Base-by-base conservation (phyloP, 1,140 invertebrate species). In the Aricia agestis region DNA sequence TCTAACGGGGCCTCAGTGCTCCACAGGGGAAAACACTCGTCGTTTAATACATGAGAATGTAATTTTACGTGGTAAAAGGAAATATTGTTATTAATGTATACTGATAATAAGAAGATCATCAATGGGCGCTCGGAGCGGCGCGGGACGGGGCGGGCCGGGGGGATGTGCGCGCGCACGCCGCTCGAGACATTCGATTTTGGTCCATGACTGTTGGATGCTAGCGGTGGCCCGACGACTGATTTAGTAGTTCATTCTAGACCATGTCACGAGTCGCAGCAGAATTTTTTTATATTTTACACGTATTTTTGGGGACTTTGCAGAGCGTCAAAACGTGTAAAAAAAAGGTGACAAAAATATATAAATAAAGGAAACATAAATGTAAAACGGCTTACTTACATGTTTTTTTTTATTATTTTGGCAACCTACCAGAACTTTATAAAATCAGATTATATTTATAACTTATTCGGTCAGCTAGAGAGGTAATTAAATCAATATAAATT, bases 101-200 rank as follows among this genome's bases (percentile, higher is more conserved):
- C 74, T 77, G 80, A 84, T 79, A 87, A 88, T 86, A 86, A 84
- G 82, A 82, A 89, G 83, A 90, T 91, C 86, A 90, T 91, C 87
- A 91, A 91, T 91, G 89, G 83, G 85, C 81, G 84, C 82, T 82
- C 77, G 77, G 82, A 83, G 80, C 73, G 84, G 83, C 82, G 85
- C 78, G 82, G 83, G 66, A 81, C 74, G 83, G 80, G 79, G 84
- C 78, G 82, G 83, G 66, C 80, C 74, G 83, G 80, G 79, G 77
- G 79, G 79, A 82, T 74, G 70, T 90, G 90, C 89, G 87, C 88
- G 90, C 89, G 87, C 89, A 88, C 65, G 74, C 80, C 78, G 77
- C 83, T 81, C 82, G 81, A 89, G 86, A 86, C 88, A 92, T 92
- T 92, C 90, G 92, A 92, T 92, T 92, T 92, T 92, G 90, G 90